Percentiles rank a stretch among this genome's conserved stretches.
phyloP scores from a whole-genome alignment of 2,113 vertebrate species.

The Engraulis encrasicolus region DNA sequence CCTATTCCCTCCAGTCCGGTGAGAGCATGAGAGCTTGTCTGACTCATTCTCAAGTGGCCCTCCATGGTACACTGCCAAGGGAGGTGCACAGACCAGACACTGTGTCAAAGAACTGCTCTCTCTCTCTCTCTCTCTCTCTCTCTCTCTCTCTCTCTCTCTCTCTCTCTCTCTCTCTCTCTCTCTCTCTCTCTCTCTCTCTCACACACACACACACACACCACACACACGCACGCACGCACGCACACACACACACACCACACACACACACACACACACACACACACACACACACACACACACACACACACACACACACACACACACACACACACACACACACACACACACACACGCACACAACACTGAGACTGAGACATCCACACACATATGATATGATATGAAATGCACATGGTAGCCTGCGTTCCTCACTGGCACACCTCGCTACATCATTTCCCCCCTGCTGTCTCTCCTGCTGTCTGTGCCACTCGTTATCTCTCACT shows the following conservation, averaged over 20 bases:
- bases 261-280: conserved; percentile 26
- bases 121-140: too few relatives aligned
- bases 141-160: too few relatives aligned
- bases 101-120: not conserved
- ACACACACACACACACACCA: conserved; percentile 34
- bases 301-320: too few relatives aligned
- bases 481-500: conserved; percentile 6
- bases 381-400: too few relatives aligned
- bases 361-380: too few relatives aligned
- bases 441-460: not conserved
- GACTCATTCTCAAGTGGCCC: not conserved
- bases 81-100: not conserved
- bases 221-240: too few relatives aligned
- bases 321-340: too few relatives aligned
- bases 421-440: not conserved
- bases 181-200: not conserved
- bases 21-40: not conserved
- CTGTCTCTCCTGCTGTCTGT: not conserved
- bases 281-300: too few relatives aligned
- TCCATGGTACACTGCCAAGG: not conserved
- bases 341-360: too few relatives aligned
- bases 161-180: not conserved
- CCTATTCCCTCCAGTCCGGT: too few relatives aligned
- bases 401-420: not conserved
- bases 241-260: too few relatives aligned